Base-by-base conservation (phyloP, 37 sponge, comb jelly and placozoan species). In the Trichoplax adhaerens region DNA sequence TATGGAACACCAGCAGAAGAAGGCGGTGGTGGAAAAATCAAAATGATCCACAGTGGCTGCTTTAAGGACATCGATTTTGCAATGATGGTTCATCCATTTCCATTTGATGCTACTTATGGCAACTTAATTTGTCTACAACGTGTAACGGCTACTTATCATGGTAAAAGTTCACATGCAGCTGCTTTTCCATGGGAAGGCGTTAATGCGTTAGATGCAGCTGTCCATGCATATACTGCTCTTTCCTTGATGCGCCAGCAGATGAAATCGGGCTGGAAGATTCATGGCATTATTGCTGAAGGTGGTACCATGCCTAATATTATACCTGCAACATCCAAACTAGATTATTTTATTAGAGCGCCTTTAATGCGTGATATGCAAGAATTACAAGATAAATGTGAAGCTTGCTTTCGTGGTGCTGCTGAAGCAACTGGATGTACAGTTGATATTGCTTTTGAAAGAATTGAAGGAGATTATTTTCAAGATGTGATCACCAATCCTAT, bases 1-100 rank as follows among this genome's bases (percentile, higher is more conserved):
- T 3, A 87, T 68, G 93, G 93, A 4, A 91, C 93, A 4, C 93
- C 93, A 67, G 93, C 88, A 29, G 93, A 91, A 71, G 93, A 91
- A 56, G 81, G 79, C 12, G 81, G 78, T 2, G 93, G 88, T 50
- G 93, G 88, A 5, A 91, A 91, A 68, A 54, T 91, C 5, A 48
- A 76, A 1, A 50, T 91, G 58, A 79, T 91, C n/a, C 73, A 84
- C 68, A 68, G 58, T 1, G 85, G 81, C 1, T 77, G 76, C 29
- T 91, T 91, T 68, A 53, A 72, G 2, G 85, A 70, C 54, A 66
- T 87, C 7, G 93, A 91, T 51, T 48, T 87, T 10, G 82, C 89
- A n/a, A 83, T 91, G 83, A 91, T 91, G 93, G 88, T 87, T 7
- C 93, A 91, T 73, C 93, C 93, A 0, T 52, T 57, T 62, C 79